Evolutionary conservation across 53 echinoderm and acorn worm species (phyloP).

Genomic region (Holothuria scabra): DNA sequence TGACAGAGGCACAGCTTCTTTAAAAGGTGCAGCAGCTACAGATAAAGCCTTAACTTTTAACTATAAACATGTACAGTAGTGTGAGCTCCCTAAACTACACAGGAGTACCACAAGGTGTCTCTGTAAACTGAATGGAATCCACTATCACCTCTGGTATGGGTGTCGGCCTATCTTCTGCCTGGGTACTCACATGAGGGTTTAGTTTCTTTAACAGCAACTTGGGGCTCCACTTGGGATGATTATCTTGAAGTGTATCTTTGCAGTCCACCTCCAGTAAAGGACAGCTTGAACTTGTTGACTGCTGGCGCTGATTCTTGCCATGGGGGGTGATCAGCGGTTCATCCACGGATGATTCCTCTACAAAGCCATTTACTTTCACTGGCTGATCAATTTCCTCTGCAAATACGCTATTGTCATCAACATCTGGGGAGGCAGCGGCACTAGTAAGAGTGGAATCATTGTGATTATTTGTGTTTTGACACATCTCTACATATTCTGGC

Average conservation of each 20-base stretch:
- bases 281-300: slow-evolving; percentile 40
- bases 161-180: neutral
- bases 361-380: neutral
- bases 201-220: slow-evolving; percentile 60
- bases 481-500: neutral
- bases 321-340: neutral
- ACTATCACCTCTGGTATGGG: slow-evolving; percentile 41
- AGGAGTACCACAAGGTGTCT: slow-evolving; percentile 39
- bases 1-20: no score
- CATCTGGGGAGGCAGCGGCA: neutral
- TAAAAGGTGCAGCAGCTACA: no score
- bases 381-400: neutral
- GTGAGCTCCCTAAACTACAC: neutral
- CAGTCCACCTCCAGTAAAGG: slow-evolving; percentile 7
- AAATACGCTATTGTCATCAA: slow-evolving; percentile 8
- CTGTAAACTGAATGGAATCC: slow-evolving; percentile 44
- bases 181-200: slow-evolving; percentile 47
- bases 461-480: slow-evolving; percentile 31
- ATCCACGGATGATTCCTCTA: neutral
- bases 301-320: slow-evolving; percentile 6
- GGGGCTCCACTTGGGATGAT: slow-evolving; percentile 63
- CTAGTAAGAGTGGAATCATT: slow-evolving; percentile 27
- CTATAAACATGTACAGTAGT: no score
- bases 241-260: slow-evolving; percentile 26
- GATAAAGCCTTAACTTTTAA: no score